phyloP scores from a whole-genome alignment of 2,797 vertebrate species.

The Phalanger gymnotis region DNA sequence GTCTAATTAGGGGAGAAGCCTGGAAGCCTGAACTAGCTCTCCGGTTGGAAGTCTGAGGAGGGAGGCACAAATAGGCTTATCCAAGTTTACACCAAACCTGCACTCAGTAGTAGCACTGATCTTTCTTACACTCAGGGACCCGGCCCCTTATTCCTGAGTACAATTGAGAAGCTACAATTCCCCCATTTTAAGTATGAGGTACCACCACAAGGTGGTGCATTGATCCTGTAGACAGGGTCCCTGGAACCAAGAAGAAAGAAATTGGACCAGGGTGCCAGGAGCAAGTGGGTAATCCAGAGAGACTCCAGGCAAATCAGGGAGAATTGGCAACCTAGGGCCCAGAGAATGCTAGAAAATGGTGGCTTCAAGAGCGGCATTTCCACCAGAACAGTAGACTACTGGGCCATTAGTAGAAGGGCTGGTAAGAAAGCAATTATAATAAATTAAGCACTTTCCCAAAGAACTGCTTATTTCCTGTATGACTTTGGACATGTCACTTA shows the following conservation, averaged over 20 bases:
- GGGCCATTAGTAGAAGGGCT: not conserved
- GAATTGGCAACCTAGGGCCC: not conserved
- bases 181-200: not conserved
- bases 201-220: slow-evolving; percentile 16
- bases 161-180: not conserved
- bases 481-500: not conserved
- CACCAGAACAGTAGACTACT: not conserved
- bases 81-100: not conserved
- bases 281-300: not conserved
- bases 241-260: not conserved
- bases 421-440: not conserved
- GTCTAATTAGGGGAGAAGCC: not conserved
- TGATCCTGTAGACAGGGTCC: not conserved
- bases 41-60: not conserved
- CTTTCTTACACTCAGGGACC: rapidly evolving
- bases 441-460: not conserved
- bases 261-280: not conserved
- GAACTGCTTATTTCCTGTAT: not conserved
- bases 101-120: not conserved
- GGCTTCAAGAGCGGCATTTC: not conserved
- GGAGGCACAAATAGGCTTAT: not conserved
- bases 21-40: not conserved
- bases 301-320: not conserved
- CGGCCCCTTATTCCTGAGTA: too few relatives aligned
- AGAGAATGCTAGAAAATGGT: not conserved